Evolutionary conservation across 2,797 vertebrate genomes (phyloP).

Genomic region (Poeciliopsis infans): DNA sequence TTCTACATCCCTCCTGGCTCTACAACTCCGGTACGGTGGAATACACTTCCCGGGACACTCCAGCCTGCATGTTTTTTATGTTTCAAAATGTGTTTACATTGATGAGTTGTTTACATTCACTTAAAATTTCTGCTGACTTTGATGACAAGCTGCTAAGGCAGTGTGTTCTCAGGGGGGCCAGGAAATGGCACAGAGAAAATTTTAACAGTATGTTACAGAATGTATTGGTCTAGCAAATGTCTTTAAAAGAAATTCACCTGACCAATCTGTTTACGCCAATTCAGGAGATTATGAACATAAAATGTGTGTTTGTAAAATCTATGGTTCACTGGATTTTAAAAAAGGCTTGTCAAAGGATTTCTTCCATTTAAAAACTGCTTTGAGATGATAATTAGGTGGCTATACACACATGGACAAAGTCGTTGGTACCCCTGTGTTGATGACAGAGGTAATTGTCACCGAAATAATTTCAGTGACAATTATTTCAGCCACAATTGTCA

Average conservation of each 20-base stretch:
- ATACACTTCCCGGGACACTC: not conserved
- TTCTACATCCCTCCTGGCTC: conserved; percentile 99
- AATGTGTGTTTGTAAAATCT: not conserved
- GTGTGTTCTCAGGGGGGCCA: not conserved
- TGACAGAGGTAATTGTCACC: too few relatives aligned
- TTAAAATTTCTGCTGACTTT: not conserved
- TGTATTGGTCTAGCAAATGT: not conserved
- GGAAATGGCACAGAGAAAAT: not conserved
- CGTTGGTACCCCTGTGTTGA: too few relatives aligned
- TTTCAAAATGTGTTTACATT: not conserved
- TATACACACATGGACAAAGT: not conserved
- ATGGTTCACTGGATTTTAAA: not conserved
- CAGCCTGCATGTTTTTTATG: not conserved
- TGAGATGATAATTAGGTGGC: not conserved
- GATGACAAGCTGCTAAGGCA: not conserved
- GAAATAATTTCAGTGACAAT: too few relatives aligned
- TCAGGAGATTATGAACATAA: not conserved
- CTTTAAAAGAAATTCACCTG: not conserved
- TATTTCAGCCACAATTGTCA: too few relatives aligned
- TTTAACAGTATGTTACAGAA: not conserved
- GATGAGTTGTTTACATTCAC: not conserved
- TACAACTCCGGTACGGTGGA: conserved; percentile 84
- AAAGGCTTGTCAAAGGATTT: not conserved
- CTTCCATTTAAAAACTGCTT: not conserved
- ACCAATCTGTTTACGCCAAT: not conserved